These are phyloP conservation scores for Rhinopithecus roxellana DNA, from an alignment of 2,113 vertebrate genomes.

Conservation along the genomic window DNA sequence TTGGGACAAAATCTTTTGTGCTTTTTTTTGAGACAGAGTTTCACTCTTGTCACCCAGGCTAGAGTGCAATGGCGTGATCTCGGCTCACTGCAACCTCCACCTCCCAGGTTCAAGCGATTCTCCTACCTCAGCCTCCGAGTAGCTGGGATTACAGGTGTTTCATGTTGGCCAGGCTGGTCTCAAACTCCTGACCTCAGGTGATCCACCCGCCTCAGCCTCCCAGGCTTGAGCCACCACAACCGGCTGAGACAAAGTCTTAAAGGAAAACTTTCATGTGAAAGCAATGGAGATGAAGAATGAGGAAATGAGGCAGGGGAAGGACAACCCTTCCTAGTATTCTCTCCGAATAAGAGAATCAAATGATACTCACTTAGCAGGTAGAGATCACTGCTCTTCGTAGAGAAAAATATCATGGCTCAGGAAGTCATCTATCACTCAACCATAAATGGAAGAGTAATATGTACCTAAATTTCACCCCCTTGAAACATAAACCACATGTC, in stretches of 20 bases:
- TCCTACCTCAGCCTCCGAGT: too few species aligned
- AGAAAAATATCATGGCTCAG: conserved; percentile 25
- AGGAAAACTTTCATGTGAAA: conserved; percentile 27
- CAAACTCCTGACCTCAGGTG: too few species aligned
- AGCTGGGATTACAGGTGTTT: too few species aligned
- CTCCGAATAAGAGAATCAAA: conserved; percentile 2
- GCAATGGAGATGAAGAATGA: conserved; percentile 7
- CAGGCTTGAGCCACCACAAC: too few species aligned
- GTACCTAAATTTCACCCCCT: neutral
- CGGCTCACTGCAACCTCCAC: too few species aligned
- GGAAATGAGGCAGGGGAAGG: neutral
- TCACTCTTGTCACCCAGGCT: too few species aligned
- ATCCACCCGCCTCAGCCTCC: too few species aligned
- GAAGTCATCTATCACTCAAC: neutral
- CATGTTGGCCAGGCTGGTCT: too few species aligned
- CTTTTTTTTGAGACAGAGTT: too few species aligned
- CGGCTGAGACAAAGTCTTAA: neutral
- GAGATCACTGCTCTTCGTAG: neutral
- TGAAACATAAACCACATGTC: neutral
- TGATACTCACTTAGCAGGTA: neutral
- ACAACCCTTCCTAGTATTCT: neutral
- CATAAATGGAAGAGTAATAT: neutral
- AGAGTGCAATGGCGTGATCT: too few species aligned
- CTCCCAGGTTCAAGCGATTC: too few species aligned
- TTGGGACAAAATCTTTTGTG: neutral